A percentile compares a stretch with the other conserved stretches of the same genome.
Conservation (phyloP, 2,113 vertebrate genomes). For the Origma solitaria region DNA sequence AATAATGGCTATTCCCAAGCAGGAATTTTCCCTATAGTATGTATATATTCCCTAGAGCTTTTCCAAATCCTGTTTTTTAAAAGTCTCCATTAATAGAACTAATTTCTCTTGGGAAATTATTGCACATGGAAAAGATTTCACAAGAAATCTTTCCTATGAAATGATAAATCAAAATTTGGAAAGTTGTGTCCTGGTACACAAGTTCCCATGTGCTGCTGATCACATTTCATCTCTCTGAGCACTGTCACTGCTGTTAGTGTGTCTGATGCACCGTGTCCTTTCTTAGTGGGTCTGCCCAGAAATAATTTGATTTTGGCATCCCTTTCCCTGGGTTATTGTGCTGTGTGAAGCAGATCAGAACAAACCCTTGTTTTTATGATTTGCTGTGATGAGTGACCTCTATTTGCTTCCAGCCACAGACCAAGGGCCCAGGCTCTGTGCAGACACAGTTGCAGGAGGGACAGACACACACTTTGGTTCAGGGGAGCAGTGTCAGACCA, state of each 20-base stretch:
- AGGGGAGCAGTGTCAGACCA: neutral
- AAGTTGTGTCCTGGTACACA: neutral
- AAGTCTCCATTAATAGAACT: neutral
- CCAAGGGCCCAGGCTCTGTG: neutral
- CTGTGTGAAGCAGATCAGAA: neutral
- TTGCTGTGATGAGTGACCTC: neutral
- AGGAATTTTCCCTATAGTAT: neutral
- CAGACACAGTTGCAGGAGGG: neutral
- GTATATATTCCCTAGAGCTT: neutral
- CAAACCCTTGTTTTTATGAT: neutral
- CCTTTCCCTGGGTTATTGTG: neutral
- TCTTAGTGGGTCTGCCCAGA: neutral
- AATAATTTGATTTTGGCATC: neutral
- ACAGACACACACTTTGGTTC: neutral
- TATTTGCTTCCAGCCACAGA: neutral
- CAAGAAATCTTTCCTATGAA: neutral
- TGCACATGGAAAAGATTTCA: neutral
- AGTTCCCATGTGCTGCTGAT: neutral
- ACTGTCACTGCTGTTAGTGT: neutral
- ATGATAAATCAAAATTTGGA: neutral
- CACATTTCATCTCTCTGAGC: neutral
- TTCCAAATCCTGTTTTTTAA: neutral
- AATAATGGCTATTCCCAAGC: neutral
- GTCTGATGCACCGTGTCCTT: neutral
- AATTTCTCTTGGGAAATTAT: neutral